These are phyloP conservation scores for Epinotia brunnichana DNA, from an alignment of 2,888 invertebrate species.

Conservation along the genomic window DNA sequence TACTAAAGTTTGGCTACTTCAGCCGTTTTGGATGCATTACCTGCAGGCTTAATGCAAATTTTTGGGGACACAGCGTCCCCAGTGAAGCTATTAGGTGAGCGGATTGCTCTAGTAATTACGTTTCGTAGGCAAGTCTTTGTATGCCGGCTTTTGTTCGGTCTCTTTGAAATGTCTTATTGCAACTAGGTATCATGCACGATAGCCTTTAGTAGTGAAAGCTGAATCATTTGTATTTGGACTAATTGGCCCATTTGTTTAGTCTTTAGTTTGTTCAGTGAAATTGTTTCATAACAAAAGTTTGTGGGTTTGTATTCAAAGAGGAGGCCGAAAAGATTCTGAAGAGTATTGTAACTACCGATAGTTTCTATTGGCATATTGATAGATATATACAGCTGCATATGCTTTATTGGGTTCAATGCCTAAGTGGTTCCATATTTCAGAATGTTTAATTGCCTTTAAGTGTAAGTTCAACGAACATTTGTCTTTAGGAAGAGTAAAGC, in stretches of 20 bases:
- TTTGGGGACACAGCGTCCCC: slow-evolving; percentile 76
- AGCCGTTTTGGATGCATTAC: slow-evolving; percentile 57
- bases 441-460: not conserved
- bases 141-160: slow-evolving; percentile 66
- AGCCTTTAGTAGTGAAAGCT: slow-evolving; percentile 62
- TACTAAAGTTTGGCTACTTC: slow-evolving; percentile 50
- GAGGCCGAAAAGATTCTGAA: slow-evolving; percentile 6
- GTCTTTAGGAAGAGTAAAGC: not conserved
- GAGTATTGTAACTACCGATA: slow-evolving; percentile 5
- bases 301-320: slow-evolving; percentile 17
- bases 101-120: slow-evolving; percentile 79
- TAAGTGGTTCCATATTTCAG: not conserved
- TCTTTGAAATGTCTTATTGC: slow-evolving; percentile 69
- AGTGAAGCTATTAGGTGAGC: slow-evolving; percentile 76
- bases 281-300: slow-evolving; percentile 27
- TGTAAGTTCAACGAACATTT: not conserved
- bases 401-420: not conserved
- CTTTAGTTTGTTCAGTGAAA: slow-evolving; percentile 26
- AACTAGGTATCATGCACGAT: slow-evolving; percentile 50
- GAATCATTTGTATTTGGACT: slow-evolving; percentile 47
- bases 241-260: slow-evolving; percentile 35
- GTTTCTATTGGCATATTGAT: slow-evolving; percentile 5
- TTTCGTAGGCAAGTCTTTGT: slow-evolving; percentile 79
- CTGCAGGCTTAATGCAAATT: slow-evolving; percentile 70
- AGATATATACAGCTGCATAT: not conserved